Base-by-base conservation (phyloP, 2,113 vertebrate genomes). In the Hemicordylus capensis region DNA sequence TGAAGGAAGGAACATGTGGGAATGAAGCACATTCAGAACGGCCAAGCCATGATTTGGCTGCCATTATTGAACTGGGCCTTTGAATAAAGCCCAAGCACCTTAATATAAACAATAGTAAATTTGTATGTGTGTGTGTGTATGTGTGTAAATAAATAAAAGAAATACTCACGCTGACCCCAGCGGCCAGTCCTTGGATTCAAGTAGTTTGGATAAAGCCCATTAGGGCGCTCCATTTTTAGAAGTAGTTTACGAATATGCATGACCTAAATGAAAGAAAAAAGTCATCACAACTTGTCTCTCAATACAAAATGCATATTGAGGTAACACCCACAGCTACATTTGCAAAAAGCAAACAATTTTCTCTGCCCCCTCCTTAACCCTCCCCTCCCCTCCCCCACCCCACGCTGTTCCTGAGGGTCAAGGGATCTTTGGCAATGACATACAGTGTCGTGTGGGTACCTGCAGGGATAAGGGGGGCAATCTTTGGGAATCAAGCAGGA, bases 151-250 rank as follows among this genome's bases (percentile, higher is more conserved):
- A 89, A 74, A 76, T 80, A 58, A 87, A 90, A 83, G 20, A 90
- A 91, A 91, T 93, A 99, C 98, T 99, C 94, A 99, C 98, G 98
- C 58, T 99, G 99, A 79, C 99, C 99, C 99, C 99, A 99, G 89
- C 98, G 98, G 51, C 98, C 99, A 1, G 98, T 99, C 75, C 98
- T 98, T 75, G 99, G 99, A 91, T 99, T 99, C 96, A 99, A 95
- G 95, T 99, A 99, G 95, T 99, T 99, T 69, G 99, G 99, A 94
- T 99, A 99, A 77, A 99, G 98, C 67, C 99, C 99, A 81, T 99
- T 99, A 90, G 98, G 99, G 87, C 98, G 96, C 91, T 99, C 98
- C 99, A 99, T 99, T 96, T 99, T 99, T 94, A 98, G 98, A 58
- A 99, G 97, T 24, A 99, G 96, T 94, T 99, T 99, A 85, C 99